These are phyloP conservation scores for Trachymyrmex cornetzi DNA, from an alignment of 1,140 invertebrate species.

Conservation along the genomic window DNA sequence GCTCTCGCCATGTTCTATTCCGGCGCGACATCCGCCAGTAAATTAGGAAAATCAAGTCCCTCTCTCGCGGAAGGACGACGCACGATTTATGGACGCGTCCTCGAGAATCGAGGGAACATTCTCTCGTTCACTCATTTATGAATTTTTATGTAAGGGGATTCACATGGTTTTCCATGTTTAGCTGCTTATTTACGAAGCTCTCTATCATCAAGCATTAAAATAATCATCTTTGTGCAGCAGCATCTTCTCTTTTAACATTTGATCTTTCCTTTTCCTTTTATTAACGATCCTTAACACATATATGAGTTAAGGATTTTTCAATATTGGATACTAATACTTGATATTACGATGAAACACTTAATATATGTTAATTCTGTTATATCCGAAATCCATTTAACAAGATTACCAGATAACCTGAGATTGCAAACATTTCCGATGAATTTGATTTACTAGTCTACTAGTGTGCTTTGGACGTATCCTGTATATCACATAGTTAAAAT, in stretches of 20 bases:
- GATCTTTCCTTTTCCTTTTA: background rate
- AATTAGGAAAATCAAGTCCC: slow-evolving; percentile 47
- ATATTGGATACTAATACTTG: background rate
- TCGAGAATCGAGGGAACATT: slow-evolving; percentile 51
- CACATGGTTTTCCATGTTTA: slow-evolving; percentile 54
- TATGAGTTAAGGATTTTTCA: background rate
- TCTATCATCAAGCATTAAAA: slow-evolving; percentile 26
- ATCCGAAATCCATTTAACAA: background rate
- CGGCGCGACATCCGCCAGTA: slow-evolving; percentile 70
- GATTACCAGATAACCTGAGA: background rate
- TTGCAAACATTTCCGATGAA: background rate
- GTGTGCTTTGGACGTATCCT: background rate
- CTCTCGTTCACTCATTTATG: slow-evolving; percentile 54
- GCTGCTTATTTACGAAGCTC: slow-evolving; percentile 53
- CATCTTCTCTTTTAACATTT: slow-evolving; percentile 4
- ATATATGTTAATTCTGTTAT: background rate
- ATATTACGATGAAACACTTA: background rate
- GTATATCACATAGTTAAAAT: background rate
- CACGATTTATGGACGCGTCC: slow-evolving; percentile 50
- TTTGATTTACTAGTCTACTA: background rate
- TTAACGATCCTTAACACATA: background rate
- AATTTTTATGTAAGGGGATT: slow-evolving; percentile 71
- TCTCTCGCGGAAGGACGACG: slow-evolving; percentile 33
- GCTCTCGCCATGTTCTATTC: slow-evolving; percentile 41
- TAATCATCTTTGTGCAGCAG: background rate